Evolutionary conservation across 2,797 vertebrate genomes (phyloP).

Genomic region (Numenius phaeopus): DNA sequence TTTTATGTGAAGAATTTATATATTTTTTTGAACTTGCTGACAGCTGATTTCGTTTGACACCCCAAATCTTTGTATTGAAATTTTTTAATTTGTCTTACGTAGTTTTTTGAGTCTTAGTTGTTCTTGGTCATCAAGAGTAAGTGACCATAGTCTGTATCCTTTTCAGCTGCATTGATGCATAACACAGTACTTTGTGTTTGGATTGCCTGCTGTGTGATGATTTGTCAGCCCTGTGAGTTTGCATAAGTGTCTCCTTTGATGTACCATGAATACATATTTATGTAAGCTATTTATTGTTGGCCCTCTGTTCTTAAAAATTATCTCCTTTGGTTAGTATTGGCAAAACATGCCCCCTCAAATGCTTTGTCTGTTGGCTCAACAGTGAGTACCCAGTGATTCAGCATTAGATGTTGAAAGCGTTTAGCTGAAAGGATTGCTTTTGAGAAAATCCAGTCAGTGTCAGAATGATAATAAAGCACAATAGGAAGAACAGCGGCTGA

Average conservation of each 20-base stretch:
- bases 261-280: not conserved
- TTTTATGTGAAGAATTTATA: not conserved
- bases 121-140: not conserved
- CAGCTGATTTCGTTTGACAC: not conserved
- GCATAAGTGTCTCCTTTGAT: slow-evolving; percentile 33
- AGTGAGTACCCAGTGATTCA: slow-evolving; percentile 39
- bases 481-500: not conserved
- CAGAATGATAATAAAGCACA: not conserved
- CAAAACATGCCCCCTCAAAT: not conserved
- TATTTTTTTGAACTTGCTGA: not conserved
- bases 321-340: not conserved
- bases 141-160: not conserved
- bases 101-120: not conserved
- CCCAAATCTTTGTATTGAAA: not conserved
- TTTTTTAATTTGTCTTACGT: not conserved
- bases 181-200: not conserved
- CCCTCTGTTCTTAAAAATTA: not conserved
- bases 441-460: not conserved
- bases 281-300: slow-evolving; percentile 27
- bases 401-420: slow-evolving; percentile 4
- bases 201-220: not conserved
- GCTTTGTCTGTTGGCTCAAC: slow-evolving; percentile 16
- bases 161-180: slow-evolving; percentile 5
- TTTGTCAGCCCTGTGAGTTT: slow-evolving; percentile 32
- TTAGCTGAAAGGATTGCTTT: slow-evolving; percentile 17